Evolutionary conservation across 1,140 invertebrate genomes (phyloP).

Genomic region (Drosophila sturtevanti): DNA sequence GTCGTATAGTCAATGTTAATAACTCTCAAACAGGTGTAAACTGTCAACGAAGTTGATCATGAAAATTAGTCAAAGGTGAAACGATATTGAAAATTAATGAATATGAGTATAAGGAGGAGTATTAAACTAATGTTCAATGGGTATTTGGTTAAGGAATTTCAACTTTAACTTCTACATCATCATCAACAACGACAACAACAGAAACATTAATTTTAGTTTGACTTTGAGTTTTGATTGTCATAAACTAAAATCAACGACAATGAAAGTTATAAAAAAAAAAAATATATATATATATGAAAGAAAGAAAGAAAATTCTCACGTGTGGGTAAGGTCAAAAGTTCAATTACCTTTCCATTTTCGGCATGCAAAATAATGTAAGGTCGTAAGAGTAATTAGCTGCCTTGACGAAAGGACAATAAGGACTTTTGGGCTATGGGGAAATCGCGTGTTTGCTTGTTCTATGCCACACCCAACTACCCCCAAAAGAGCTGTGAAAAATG

Average conservation of each 20-base stretch:
- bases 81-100: constrained; percentile 58
- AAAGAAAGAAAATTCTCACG: not conserved
- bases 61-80: constrained; percentile 52
- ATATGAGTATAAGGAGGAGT: constrained; percentile 3
- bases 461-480: constrained; percentile 49
- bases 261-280: too few relatives aligned
- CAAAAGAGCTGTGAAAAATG: constrained; percentile 55
- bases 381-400: not conserved
- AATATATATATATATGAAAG: too few relatives aligned
- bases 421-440: constrained; percentile 34
- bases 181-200: too few relatives aligned
- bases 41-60: constrained; percentile 57
- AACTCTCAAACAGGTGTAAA: constrained; percentile 56
- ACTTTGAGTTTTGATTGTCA: not conserved
- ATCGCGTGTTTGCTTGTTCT: constrained; percentile 38
- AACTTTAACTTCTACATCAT: not conserved
- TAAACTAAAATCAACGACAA: not conserved
- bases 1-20: constrained; percentile 22
- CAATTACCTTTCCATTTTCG: not conserved
- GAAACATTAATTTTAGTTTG: not conserved
- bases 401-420: constrained; percentile 3
- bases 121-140: not conserved
- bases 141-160: not conserved
- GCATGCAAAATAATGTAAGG: constrained; percentile 9
- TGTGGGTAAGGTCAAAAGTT: constrained; percentile 2